Evolutionary conservation across 1,140 invertebrate genomes (phyloP), one percentile per base, ranked within the genome.

Genomic region (Cydia strobilella): DNA sequence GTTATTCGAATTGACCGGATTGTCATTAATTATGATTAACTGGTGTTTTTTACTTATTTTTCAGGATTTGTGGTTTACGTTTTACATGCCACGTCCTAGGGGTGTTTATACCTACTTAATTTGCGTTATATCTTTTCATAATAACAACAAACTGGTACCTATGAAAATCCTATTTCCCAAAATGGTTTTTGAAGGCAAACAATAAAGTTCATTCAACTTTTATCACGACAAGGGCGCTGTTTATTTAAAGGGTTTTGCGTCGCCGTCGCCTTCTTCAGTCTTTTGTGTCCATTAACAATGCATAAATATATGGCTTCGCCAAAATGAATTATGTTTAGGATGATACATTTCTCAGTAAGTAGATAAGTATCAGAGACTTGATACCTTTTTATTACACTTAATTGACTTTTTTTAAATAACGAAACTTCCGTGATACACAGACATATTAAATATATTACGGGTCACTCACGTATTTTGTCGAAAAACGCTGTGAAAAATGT

Each of bases 241-340:
- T 23, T 20, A 59, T 59, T 59, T 59, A 6, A 23, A 59, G 18
- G 54, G 18, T 59, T 59, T 23, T 54, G 13, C n/a, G 13, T 51
- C 48, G n/a, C 54, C 0, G 15, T 4, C 15, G 48, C 54, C 54
- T 59, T 20, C 54, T 59, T 20, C 54, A 59, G 54, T 59, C 54
- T 59, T 59, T 59, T 59, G 54, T 59, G 20, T 59, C 54, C 18
- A 59, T 59, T 59, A 59, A 59, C 54, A 59, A 59, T 59, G 54
- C 18, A 20, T 59, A 23, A 59, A 59, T 59, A 23, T 59, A 59
- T 59, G 54, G 18, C 54, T 59, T 59, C 9, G 3, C 54, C 1
- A 59, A 59, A 23, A 20, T 18, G 7, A 59, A 18, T 59, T 59
- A 59, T 59, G n/a, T 54, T 54, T 20, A 59, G 54, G n/a, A 15